phyloP scores from a whole-genome alignment of 2,113 vertebrate genomes.

The Pedetes capensis region DNA sequence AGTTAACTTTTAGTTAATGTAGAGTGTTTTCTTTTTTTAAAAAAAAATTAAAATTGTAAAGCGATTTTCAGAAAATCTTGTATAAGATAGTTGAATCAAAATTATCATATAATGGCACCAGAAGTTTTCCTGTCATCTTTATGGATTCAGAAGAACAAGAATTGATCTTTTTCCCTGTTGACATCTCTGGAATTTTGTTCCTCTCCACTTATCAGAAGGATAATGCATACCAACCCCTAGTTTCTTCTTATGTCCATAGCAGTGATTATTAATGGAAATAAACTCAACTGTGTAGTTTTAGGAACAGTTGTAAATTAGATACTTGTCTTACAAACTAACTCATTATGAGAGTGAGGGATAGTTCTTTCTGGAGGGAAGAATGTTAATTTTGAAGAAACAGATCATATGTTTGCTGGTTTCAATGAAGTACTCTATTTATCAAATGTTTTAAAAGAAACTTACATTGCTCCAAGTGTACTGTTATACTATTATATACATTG shows the following conservation, averaged over 20 bases:
- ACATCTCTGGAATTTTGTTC: background rate
- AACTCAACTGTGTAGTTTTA: slow-evolving; percentile 20
- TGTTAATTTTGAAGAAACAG: slow-evolving; percentile 28
- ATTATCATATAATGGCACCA: background rate
- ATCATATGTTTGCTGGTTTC: background rate
- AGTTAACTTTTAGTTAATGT: slow-evolving; percentile 43
- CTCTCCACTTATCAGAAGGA: background rate
- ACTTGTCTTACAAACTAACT: slow-evolving; percentile 18
- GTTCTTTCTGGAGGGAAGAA: background rate
- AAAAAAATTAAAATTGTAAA: background rate
- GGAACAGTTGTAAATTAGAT: background rate
- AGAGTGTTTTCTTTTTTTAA: slow-evolving; percentile 9
- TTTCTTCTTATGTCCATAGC: background rate
- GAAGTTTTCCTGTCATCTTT: background rate
- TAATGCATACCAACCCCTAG: background rate
- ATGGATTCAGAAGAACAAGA: background rate
- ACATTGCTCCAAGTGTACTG: slow-evolving; percentile 23
- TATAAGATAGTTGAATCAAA: background rate
- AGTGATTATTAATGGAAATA: background rate
- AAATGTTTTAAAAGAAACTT: slow-evolving; percentile 17
- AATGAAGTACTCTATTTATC: background rate
- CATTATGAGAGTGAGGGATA: background rate
- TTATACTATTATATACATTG: background rate
- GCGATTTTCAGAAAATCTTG: slow-evolving; percentile 35
- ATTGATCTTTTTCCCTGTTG: background rate